These are phyloP conservation scores for Cossypha polioptera DNA, from an alignment of 2,797 vertebrate species.

Conservation along the genomic window DNA sequence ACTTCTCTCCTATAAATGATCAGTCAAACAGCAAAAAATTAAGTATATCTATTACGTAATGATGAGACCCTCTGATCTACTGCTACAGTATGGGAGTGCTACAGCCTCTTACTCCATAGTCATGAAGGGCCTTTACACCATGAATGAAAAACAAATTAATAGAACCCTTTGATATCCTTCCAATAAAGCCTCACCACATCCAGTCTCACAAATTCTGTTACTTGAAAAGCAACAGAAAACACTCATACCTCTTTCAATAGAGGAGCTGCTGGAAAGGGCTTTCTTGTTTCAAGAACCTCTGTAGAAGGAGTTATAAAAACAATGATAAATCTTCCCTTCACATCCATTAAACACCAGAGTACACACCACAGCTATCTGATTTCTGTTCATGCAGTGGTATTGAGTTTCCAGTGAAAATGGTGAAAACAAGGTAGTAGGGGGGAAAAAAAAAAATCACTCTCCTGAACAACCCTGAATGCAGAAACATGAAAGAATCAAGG, in stretches of 20 bases:
- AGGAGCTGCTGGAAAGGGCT: not conserved
- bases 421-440: not conserved
- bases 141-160: not conserved
- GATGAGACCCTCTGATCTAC: not conserved
- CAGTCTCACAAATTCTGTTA: constrained; percentile 17
- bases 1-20: not conserved
- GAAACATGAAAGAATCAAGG: not conserved
- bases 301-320: not conserved
- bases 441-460: not conserved
- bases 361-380: not conserved
- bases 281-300: not conserved
- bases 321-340: not conserved
- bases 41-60: fast-evolving
- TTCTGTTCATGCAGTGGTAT: not conserved
- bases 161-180: not conserved
- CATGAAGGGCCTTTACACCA: not conserved
- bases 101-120: not conserved
- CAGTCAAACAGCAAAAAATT: not conserved
- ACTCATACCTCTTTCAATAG: not conserved
- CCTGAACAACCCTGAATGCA: not conserved
- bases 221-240: constrained; percentile 26
- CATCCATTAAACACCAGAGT: not conserved
- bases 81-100: not conserved
- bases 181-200: not conserved
- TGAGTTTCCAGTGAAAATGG: not conserved